A percentile compares a stretch with the other conserved stretches of the same genome.
Evolutionary conservation across 1,140 invertebrate genomes (phyloP).

Genomic region (Aporrectodea caliginosa): DNA sequence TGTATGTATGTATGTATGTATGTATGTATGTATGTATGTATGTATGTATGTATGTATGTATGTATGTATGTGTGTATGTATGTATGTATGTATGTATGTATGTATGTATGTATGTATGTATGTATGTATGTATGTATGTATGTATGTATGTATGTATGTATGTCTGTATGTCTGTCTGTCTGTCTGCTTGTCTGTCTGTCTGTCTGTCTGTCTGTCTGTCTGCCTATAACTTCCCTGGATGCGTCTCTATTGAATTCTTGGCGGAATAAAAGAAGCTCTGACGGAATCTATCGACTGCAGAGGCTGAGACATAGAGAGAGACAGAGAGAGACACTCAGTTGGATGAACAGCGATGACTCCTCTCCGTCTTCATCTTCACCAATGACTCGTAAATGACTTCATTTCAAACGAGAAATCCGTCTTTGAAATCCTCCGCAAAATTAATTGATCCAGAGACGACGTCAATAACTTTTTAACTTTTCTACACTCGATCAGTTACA

Average conservation of each 20-base stretch:
- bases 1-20: conserved; percentile 1
- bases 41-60: conserved; percentile 18
- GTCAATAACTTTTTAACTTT: background rate
- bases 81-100: conserved; percentile 13
- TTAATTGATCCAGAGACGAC: background rate
- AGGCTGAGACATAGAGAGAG: background rate
- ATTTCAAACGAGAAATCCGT: background rate
- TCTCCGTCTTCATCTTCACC: background rate
- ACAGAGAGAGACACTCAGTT: background rate
- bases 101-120: conserved; percentile 17
- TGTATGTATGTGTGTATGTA: conserved; percentile 5
- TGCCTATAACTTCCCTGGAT: too few relatives aligned
- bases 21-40: background rate
- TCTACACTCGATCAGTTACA: too few relatives aligned
- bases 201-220: background rate
- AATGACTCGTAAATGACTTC: background rate
- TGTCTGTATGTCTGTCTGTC: background rate
- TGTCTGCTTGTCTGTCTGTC: background rate
- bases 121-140: conserved; percentile 25
- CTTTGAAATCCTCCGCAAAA: background rate
- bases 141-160: conserved; percentile 13
- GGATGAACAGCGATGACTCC: background rate
- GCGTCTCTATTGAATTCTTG: too few relatives aligned
- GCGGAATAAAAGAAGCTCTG: background rate
- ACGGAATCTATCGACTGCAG: background rate